These are phyloP conservation scores for Neodon shergylaensis DNA, from an alignment of 2,113 vertebrate genomes.

Conservation along the genomic window DNA sequence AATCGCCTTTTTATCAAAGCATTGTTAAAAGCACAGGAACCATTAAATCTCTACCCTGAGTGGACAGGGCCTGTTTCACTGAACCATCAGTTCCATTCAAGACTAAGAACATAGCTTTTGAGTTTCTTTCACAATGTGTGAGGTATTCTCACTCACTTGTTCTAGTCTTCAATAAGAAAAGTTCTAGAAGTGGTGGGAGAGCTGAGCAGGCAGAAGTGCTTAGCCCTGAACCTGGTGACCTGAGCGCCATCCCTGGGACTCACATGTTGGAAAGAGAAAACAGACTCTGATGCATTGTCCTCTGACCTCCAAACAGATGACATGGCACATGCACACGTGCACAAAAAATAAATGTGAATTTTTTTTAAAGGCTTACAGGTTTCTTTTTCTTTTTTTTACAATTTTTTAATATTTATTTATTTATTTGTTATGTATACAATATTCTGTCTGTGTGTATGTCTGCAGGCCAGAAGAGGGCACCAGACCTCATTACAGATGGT, in stretches of 20 bases:
- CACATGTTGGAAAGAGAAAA: neutral
- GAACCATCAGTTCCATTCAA: neutral
- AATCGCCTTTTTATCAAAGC: neutral
- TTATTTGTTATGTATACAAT: too few relatives aligned
- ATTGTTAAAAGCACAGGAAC: neutral
- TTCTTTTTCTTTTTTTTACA: too few relatives aligned
- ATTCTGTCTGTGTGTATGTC: too few relatives aligned
- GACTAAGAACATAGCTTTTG: neutral
- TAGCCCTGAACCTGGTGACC: neutral
- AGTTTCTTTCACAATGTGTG: neutral
- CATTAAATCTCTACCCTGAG: neutral
- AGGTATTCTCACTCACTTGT: neutral
- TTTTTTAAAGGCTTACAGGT: too few relatives aligned
- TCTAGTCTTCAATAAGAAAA: neutral
- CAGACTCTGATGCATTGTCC: neutral
- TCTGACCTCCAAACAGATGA: neutral
- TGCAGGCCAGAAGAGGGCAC: too few relatives aligned
- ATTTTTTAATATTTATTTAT: too few relatives aligned
- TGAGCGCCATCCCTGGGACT: neutral
- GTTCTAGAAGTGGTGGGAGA: neutral
- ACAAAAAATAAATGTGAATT: neutral
- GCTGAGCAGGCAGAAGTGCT: neutral
- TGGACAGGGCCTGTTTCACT: neutral
- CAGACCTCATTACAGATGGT: too few relatives aligned
- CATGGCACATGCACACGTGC: fast-evolving